These are phyloP conservation scores for Salmo trutta DNA, from an alignment of 2,797 vertebrate species.

Conservation along the genomic window DNA sequence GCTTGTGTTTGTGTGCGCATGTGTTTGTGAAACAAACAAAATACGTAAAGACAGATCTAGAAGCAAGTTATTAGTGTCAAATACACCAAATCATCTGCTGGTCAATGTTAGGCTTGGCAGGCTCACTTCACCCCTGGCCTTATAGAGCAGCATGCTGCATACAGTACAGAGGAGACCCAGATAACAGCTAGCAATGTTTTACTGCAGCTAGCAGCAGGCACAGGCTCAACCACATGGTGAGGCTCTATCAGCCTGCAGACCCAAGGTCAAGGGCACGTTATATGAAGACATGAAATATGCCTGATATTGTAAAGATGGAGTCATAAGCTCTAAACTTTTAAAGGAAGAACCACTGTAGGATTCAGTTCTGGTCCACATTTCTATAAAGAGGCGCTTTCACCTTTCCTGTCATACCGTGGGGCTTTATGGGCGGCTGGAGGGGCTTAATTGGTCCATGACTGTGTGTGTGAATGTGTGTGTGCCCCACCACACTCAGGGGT, in stretches of 20 bases:
- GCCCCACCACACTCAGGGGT: neutral
- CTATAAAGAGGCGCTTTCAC: neutral
- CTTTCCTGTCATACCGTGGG: neutral
- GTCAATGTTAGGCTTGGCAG: neutral
- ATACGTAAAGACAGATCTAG: too few species aligned
- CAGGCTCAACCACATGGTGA: conserved; percentile 52
- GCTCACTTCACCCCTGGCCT: neutral
- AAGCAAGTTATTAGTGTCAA: too few species aligned
- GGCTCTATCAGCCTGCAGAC: conserved; percentile 45
- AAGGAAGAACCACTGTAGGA: neutral
- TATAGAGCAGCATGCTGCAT: neutral
- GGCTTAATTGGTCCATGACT: neutral
- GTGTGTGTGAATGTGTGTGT: too few species aligned
- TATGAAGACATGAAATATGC: conserved; percentile 56
- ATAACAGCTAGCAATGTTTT: conserved; percentile 34
- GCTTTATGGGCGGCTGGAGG: neutral
- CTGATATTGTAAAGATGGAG: conserved; percentile 44
- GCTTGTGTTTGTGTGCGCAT: neutral
- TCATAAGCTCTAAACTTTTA: conserved; percentile 43
- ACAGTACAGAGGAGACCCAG: neutral
- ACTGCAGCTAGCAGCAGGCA: conserved; percentile 31
- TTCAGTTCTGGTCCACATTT: conserved; percentile 5
- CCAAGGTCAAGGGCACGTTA: conserved; percentile 63
- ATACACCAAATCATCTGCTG: too few species aligned
- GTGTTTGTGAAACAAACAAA: neutral